Base-by-base conservation (phyloP, 2,797 vertebrate genomes). In the Hypotaenidia philippensis region DNA sequence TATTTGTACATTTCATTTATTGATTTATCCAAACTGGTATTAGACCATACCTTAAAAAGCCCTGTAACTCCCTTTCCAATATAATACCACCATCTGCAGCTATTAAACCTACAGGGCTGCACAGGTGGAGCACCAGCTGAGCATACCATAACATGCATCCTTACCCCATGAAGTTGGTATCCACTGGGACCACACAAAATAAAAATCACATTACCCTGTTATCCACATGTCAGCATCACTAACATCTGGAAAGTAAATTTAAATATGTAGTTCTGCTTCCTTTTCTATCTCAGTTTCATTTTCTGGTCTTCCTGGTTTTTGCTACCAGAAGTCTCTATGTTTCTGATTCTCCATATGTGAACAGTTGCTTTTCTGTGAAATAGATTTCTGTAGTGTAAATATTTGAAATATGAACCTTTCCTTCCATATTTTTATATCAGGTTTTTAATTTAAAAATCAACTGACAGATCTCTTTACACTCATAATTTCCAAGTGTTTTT, bases 401-500 rank as follows among this genome's bases (percentile, higher is more conserved):
- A 72, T 94, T 90, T 91, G 59, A 94, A 94, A 74, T 9, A 72
- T 14, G 23, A 88, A 49, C 10, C 7, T 36, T 79, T 79, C 27
- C 17, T 2, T 88, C 13, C 2, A 2, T 87, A 56, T 64, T 90
- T 92, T 82, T 70, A 10, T 27, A 83, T 60, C 19, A 76, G 12
- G 2, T 32, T 90, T 93, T 90, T 68, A 64, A 75, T 68, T 68
- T 32, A 69, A 90, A 90, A 93, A 90, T 76, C 50, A 83, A 27
- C 60, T 44, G 23, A 11, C 25, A 63, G 19, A 47, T 86, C 41
- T 85, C 22, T 61, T 63, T 53, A 7, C 29, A 40, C 55, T 83
- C 38, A 18, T 66, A 66, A 25, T 66, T 86, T 61, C 40, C 10
- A 52, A 19, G 6, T 34, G 8, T 27, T 64, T 89, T 80, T 86